Evolutionary conservation across 2,797 vertebrate species (phyloP), one percentile per base, ranked within the genome.

Genomic region (Ibycter americanus): DNA sequence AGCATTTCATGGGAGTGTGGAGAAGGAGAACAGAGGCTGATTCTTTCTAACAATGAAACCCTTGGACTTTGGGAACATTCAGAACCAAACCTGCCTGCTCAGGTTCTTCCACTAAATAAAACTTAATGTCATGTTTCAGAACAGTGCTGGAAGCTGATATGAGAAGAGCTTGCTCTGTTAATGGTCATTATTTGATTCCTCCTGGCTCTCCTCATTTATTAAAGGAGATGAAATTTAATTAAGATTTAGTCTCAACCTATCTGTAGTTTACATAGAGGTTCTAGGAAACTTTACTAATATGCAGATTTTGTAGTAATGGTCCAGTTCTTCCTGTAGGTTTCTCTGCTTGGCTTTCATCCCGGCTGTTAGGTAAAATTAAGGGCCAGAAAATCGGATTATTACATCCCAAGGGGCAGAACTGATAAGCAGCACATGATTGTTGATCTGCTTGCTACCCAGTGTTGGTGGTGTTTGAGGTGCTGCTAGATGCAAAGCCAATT

Each of bases 381-480:
- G 96, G 97, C 98, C 97, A 97, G 98, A 98, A 99, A 99, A 99
- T 99, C 14, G 21, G 98, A 99, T 99, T 99, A 99, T 97, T 97
- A 77, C 95, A 91, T 98, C 99, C 97, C 98, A 49, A 96, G 98
- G 98, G 98, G 63, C 97, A 97, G 85, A 92, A 97, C 97, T 97
- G 98, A 98, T 98, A 98, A 98, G 98, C 98, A 98, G 97, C 98
- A 98, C 98, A 98, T 98, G 98, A 98, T 97, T 97, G 96, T 98
- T 98, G 98, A 97, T 98, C 98, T 98, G 98, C 97, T 97, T 96
- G 96, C 97, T 97, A 96, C 97, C 93, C 58, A 4, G 55, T 47
- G 87, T 93, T 97, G 94, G 96, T 97, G 89, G 83, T 97, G 97
- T 86, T 91, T 92, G 97, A 97, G 98, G 96, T 98, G 92, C 96